These are phyloP conservation scores for Papilio gigon DNA, from an alignment of 2,888 invertebrate species.

Conservation along the genomic window DNA sequence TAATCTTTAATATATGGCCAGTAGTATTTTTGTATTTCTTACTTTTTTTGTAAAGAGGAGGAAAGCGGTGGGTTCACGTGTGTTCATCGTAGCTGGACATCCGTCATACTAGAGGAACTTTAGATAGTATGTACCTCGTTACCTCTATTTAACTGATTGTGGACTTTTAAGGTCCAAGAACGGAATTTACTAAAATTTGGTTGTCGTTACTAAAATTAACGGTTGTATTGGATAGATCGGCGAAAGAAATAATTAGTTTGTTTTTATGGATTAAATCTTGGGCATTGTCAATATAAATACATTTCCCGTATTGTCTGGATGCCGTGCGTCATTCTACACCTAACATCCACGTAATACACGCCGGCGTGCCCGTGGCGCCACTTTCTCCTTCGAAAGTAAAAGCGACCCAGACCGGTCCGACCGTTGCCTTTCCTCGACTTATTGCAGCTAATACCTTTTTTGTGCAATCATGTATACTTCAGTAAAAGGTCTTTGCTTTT, in stretches of 20 bases:
- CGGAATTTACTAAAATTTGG: too few species aligned
- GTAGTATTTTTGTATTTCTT: background rate
- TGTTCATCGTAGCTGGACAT: too few species aligned
- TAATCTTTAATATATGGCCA: background rate
- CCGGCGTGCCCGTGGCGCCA: conserved; percentile 42
- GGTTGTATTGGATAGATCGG: too few species aligned
- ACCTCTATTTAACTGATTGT: background rate
- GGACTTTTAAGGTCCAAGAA: background rate
- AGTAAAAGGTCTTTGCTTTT: conserved; percentile 30
- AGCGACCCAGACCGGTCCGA: conserved; percentile 45
- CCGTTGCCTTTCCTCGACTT: conserved; percentile 28
- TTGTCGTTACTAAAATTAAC: too few species aligned
- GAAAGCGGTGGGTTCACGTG: too few species aligned
- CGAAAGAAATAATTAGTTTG: too few species aligned
- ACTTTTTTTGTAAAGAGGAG: too few species aligned
- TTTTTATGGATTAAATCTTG: background rate
- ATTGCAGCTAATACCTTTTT: conserved; percentile 33
- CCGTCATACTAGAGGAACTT: too few species aligned
- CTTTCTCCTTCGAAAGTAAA: conserved; percentile 50
- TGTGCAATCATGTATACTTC: conserved; percentile 35
- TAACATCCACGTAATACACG: conserved; percentile 30
- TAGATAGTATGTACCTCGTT: too few species aligned
- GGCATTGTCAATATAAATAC: background rate
- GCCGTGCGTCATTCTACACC: conserved; percentile 30
- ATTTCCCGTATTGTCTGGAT: background rate